Percentiles rank a stretch among this genome's conserved stretches.
Evolutionary conservation across 2,888 invertebrate species (phyloP).

Genomic region (Glaucopsyche alexis): DNA sequence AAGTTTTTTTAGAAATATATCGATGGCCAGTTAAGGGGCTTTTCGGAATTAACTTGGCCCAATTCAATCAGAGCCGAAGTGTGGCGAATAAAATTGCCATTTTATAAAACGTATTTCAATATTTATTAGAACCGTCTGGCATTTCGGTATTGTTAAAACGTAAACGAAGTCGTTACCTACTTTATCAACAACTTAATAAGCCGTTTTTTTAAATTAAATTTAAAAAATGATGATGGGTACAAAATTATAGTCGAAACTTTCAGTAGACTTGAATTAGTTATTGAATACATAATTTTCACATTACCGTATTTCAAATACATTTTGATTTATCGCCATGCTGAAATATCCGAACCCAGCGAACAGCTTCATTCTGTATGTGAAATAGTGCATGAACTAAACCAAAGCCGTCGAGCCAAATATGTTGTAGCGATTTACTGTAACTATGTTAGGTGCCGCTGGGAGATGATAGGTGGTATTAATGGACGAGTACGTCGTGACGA

Average conservation of each 20-base stretch:
- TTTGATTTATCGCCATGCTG: neutral
- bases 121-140: neutral
- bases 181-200: neutral
- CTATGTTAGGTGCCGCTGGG: neutral
- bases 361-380: neutral
- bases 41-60: conserved; percentile 1
- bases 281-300: too few species aligned
- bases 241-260: too few species aligned
- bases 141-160: neutral
- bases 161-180: neutral
- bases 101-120: neutral
- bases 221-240: neutral
- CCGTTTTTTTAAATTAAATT: neutral
- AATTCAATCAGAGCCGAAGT: conserved; percentile 6
- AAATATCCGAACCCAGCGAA: neutral
- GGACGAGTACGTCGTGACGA: neutral
- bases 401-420: neutral
- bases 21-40: neutral
- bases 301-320: neutral
- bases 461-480: conserved; percentile 18
- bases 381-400: conserved; percentile 5
- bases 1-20: conserved; percentile 4
- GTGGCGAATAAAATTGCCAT: neutral
- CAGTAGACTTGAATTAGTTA: too few species aligned
- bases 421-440: neutral